These are phyloP conservation scores for Chrysodeixis includens DNA, from an alignment of 2,888 invertebrate species.

Conservation along the genomic window DNA sequence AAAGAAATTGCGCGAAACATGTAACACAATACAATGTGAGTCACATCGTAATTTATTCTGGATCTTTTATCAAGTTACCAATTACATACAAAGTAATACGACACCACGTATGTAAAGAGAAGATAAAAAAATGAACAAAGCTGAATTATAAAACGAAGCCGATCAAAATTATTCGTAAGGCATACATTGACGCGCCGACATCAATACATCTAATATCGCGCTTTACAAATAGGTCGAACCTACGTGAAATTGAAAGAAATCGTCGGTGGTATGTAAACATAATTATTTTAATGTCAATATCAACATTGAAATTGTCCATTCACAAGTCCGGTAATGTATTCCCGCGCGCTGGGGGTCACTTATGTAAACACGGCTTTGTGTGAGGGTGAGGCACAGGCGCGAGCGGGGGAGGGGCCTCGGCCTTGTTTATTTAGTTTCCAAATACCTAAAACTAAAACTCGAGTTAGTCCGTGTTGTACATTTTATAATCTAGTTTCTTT, in stretches of 20 bases:
- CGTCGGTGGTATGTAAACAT: constrained; percentile 68
- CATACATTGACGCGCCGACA: constrained; percentile 13
- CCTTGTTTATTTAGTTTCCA: neutral
- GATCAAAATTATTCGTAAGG: constrained; percentile 21
- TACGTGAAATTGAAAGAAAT: constrained; percentile 56
- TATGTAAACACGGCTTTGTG: constrained; percentile 71
- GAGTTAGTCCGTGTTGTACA: no score
- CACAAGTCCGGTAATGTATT: constrained; percentile 81
- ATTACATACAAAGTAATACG: constrained; percentile 32
- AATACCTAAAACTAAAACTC: neutral
- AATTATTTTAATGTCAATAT: constrained; percentile 81
- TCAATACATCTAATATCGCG: constrained; percentile 32
- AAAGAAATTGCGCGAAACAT: constrained; percentile 19
- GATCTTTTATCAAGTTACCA: constrained; percentile 33
- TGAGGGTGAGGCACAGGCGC: constrained; percentile 36
- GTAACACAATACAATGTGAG: constrained; percentile 24
- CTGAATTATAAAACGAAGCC: constrained; percentile 5
- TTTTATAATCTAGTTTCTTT: no score
- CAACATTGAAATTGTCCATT: constrained; percentile 80
- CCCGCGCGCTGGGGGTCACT: constrained; percentile 70
- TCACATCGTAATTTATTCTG: constrained; percentile 12
- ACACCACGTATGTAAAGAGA: constrained; percentile 10
- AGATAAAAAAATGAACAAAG: constrained; percentile 23
- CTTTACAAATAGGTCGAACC: constrained; percentile 34
- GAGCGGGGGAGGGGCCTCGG: constrained; percentile 24